Conservation (phyloP, 2,797 vertebrate species). For the Poliocrania exsul region DNA sequence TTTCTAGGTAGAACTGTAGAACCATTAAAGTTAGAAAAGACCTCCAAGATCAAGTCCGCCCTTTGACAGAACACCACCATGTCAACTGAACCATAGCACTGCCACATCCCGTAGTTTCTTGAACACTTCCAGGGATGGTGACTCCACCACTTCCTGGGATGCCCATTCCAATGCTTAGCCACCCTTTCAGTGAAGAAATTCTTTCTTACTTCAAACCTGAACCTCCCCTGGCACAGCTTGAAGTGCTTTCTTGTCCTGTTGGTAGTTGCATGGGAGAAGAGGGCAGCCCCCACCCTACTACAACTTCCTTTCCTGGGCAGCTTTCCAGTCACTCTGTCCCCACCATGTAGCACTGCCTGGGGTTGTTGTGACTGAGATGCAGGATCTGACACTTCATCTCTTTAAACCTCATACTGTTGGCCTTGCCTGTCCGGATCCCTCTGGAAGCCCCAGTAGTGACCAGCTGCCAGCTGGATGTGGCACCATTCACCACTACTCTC, state of each 20-base stretch:
- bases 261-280: background rate
- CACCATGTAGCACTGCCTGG: background rate
- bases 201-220: background rate
- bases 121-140: background rate
- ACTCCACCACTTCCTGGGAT: background rate
- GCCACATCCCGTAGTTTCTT: background rate
- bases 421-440: background rate
- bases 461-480: background rate
- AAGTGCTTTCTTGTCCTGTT: background rate
- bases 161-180: background rate
- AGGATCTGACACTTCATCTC: background rate
- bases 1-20: background rate
- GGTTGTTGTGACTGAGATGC: background rate
- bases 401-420: background rate
- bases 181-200: background rate
- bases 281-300: background rate
- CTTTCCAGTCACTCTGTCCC: background rate
- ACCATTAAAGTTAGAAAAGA: background rate
- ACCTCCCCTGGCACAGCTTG: background rate
- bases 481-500: background rate
- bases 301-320: background rate
- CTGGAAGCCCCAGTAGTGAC: background rate
- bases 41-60: background rate
- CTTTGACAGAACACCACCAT: background rate
- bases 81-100: background rate